Conservation (phyloP, 1,140 invertebrate species). For the Oryctes rhinoceros region DNA sequence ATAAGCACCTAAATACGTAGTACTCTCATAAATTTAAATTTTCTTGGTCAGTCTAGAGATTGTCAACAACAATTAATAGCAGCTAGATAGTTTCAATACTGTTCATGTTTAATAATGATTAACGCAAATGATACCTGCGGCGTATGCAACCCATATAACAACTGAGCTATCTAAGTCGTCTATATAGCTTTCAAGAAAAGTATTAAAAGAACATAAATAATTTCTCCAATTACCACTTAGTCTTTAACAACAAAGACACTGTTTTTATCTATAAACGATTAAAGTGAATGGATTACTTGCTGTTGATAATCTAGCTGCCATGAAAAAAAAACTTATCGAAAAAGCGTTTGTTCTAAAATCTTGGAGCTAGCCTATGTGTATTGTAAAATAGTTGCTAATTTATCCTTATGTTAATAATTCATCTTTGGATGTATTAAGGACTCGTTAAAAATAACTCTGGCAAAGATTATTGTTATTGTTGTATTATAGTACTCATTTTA, state of each 20-base stretch:
- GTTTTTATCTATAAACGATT: not conserved
- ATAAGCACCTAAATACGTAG: not conserved
- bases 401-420: not conserved
- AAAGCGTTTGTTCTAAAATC: slow-evolving; percentile 47
- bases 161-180: not conserved
- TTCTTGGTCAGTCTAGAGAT: not conserved
- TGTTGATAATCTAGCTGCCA: not conserved
- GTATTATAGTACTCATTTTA: not conserved
- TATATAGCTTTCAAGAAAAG: not conserved
- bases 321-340: slow-evolving; percentile 23
- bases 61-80: not conserved
- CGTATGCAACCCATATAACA: not conserved
- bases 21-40: not conserved
- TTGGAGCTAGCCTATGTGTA: slow-evolving; percentile 15
- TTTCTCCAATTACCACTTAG: not conserved
- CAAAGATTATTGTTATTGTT: not conserved
- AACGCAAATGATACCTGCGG: too few species aligned
- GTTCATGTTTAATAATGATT: too few species aligned
- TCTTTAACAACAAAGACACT: too few species aligned
- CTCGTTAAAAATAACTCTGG: not conserved
- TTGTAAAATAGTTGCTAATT: not conserved
- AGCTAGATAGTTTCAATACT: too few species aligned
- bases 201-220: not conserved
- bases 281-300: not conserved
- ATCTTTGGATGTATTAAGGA: not conserved